Percentiles rank a stretch among this genome's conserved stretches.
These are phyloP conservation scores for Gastracanthus pulcherrimus DNA, from an alignment of 2,888 invertebrate species.

Conservation along the genomic window DNA sequence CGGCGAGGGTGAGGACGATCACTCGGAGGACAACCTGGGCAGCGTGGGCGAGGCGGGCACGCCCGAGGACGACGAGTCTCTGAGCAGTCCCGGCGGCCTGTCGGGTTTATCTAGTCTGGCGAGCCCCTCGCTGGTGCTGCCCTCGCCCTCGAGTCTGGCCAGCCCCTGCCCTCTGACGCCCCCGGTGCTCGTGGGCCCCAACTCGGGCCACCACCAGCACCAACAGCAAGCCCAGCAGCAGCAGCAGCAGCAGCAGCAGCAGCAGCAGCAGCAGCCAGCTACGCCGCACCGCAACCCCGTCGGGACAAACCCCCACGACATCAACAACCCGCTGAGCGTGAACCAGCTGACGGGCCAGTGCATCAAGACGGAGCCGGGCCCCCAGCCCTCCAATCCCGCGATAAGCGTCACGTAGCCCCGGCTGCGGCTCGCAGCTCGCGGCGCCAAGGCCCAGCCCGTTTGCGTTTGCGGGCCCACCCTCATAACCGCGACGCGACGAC, in stretches of 20 bases:
- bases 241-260: constrained; percentile 68
- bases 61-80: constrained; percentile 76
- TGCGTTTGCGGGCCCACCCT: constrained; percentile 64
- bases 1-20: constrained; percentile 81
- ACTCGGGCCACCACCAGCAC: constrained; percentile 63
- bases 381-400: constrained; percentile 73
- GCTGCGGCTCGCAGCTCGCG: constrained; percentile 63
- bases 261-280: constrained; percentile 74
- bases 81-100: constrained; percentile 82
- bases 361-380: constrained; percentile 76
- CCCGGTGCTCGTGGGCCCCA: constrained; percentile 74
- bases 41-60: constrained; percentile 86
- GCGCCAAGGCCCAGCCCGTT: constrained; percentile 71
- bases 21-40: constrained; percentile 87
- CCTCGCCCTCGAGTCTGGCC: constrained; percentile 86
- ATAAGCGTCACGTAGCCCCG: constrained; percentile 78
- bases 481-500: constrained; percentile 76
- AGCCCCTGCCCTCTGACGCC: constrained; percentile 81
- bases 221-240: constrained; percentile 75
- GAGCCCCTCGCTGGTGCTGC: constrained; percentile 85
- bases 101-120: constrained; percentile 85
- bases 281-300: constrained; percentile 86
- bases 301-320: constrained; percentile 94
- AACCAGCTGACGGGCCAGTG: constrained; percentile 91
- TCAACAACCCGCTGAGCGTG: constrained; percentile 94